Base-by-base conservation (phyloP, 2,888 invertebrate species). In the Pelosia muscerda region DNA sequence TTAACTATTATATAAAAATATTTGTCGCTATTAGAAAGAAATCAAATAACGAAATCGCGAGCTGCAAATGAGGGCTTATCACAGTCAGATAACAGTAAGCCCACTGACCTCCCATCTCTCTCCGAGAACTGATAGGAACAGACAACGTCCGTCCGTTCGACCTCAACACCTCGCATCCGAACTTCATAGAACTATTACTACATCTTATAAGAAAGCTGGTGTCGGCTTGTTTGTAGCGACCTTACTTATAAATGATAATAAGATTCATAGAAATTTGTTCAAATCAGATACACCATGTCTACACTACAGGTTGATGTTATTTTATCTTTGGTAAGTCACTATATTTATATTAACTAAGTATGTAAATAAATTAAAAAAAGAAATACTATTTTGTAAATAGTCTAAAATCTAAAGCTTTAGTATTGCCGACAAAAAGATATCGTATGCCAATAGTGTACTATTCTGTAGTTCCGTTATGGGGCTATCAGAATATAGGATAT, bases 101-200 rank as follows among this genome's bases (percentile, higher is more conserved):
- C 54, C 58, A 31, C 71, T 81, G 83, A 84, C 84, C 85, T 81
- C 76, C 65, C 71, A 69, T 56, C 72, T 73, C 66, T 74, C 85
- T 88, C 84, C 70, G 15, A 81, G 83, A 88, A 88, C 69, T 86
- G 90, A 90, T 90, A 89, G 68, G 13, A 42, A 60, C 59, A 63
- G 59, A 66, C 58, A 58, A 10, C 66, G 68, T 57, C 69, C 58
- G 63, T 63, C 60, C 15, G 68, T 61, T 31, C 79, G 83, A 81
- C 82, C 82, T 73, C 76, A 71, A 71, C 84, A 86, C 85, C 85
- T 81, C 81, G 68, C 81, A 83, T 88, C 87, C 88, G 80, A 85
- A 54, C 72, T 90, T 88, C 88, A 84, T 31, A 70, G 89, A 90
- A 89, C 68, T 28, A 59, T 63, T 69, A 62, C 63, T 62, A 72